phyloP scores from a whole-genome alignment of 2,113 vertebrate species.

The Chionis minor region DNA sequence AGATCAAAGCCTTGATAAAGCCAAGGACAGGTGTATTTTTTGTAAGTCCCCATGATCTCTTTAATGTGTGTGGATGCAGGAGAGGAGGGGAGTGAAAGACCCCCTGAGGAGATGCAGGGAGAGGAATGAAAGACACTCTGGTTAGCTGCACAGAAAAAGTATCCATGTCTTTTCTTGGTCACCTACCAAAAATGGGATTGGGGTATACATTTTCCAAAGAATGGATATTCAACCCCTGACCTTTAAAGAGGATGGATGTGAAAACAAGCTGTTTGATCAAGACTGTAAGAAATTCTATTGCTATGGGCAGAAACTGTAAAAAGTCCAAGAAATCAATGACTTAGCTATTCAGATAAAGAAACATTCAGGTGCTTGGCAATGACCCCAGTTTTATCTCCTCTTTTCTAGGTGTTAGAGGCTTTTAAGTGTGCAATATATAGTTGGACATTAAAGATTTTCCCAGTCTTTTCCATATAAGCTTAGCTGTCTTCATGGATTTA shows the following conservation, averaged over 20 bases:
- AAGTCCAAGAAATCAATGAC: not conserved
- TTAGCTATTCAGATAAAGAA: not conserved
- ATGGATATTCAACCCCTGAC: not conserved
- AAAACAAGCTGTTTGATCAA: not conserved
- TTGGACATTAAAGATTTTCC: not conserved
- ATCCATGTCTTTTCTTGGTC: not conserved
- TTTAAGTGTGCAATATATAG: not conserved
- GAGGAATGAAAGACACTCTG: not conserved
- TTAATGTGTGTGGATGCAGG: not conserved
- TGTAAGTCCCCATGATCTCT: not conserved
- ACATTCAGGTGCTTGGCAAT: not conserved
- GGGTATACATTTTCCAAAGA: not conserved
- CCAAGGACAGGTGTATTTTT: not conserved
- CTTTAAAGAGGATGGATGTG: not conserved
- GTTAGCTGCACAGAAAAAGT: not conserved
- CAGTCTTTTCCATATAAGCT: not conserved
- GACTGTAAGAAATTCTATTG: not conserved
- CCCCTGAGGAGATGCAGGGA: not conserved
- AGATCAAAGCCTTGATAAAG: not conserved
- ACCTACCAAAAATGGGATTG: not conserved
- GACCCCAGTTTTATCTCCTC: not conserved
- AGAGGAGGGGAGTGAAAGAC: not conserved
- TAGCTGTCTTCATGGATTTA: not conserved
- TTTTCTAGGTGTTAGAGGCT: not conserved
- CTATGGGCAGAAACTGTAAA: not conserved